Percentiles rank a stretch among this genome's conserved stretches.
Conservation (phyloP, 37 sponge, comb jelly and placozoan species). For the Dysidea cf. avara region DNA sequence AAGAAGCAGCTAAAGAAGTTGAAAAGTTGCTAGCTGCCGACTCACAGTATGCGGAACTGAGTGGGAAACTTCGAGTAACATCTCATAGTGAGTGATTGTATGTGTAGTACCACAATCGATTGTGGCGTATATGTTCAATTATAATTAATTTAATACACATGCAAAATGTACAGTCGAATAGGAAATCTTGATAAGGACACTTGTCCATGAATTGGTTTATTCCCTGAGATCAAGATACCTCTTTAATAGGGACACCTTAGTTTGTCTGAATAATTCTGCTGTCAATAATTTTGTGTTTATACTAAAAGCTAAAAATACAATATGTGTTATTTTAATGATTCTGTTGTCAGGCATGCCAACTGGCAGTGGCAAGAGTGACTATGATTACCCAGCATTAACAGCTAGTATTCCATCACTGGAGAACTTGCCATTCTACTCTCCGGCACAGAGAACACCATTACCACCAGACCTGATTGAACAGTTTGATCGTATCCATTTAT, state of each 20-base stretch:
- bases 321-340: neutral
- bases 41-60: conserved; percentile 51
- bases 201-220: too few species aligned
- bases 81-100: conserved; percentile 62
- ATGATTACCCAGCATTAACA: conserved; percentile 83
- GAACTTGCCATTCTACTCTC: conserved; percentile 62
- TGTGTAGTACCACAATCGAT: too few species aligned
- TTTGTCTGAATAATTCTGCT: neutral
- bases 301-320: neutral
- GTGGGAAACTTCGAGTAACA: conserved; percentile 56
- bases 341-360: conserved; percentile 36
- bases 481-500: conserved; percentile 81
- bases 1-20: conserved; percentile 61
- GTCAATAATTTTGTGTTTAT: neutral
- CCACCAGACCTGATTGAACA: conserved; percentile 93
- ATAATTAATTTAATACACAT: neutral
- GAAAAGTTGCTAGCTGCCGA: conserved; percentile 63
- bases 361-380: conserved; percentile 60
- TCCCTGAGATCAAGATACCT: too few species aligned
- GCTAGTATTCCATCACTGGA: conserved; percentile 53
- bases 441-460: conserved; percentile 67
- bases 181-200: neutral
- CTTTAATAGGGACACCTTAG: too few species aligned
- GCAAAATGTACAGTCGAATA: neutral
- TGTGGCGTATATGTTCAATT: neutral